Percentiles rank a stretch among this genome's conserved stretches.
Evolutionary conservation across 2,113 vertebrate genomes (phyloP).

Genomic region (Amphiprion ocellaris): DNA sequence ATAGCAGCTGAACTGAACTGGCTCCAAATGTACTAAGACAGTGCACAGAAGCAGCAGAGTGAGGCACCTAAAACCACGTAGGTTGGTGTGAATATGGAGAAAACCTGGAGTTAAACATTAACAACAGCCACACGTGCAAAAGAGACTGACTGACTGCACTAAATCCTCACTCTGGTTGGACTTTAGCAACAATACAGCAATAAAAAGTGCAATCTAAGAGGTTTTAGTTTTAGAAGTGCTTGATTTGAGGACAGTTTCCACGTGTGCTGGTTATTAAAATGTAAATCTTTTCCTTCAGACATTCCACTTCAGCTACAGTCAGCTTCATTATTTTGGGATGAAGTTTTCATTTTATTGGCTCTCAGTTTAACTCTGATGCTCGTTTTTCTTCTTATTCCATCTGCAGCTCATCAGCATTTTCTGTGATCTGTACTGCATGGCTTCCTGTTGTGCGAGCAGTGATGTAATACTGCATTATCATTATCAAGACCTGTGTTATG

Average conservation of each 20-base stretch:
- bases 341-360: constrained; percentile 5
- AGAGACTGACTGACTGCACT: constrained; percentile 22
- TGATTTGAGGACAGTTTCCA: neutral
- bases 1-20: neutral
- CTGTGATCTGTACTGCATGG: too few relatives aligned
- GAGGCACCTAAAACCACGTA: constrained; percentile 8
- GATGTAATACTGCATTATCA: too few relatives aligned
- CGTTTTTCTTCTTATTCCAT: neutral
- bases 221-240: neutral
- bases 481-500: too few relatives aligned
- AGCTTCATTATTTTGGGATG: neutral
- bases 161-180: constrained; percentile 13
- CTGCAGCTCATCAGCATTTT: too few relatives aligned
- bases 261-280: neutral
- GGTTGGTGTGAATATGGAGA: constrained; percentile 24
- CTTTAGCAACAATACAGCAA: neutral
- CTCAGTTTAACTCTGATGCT: neutral
- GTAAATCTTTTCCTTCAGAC: constrained; percentile 10
- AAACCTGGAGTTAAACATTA: constrained; percentile 60
- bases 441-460: too few relatives aligned
- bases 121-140: constrained; percentile 34
- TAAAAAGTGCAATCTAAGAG: constrained; percentile 5
- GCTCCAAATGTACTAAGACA: neutral
- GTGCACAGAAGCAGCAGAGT: neutral
- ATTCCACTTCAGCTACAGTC: neutral